These are phyloP conservation scores for Bombus picipes DNA, from an alignment of 1,140 invertebrate species.

Conservation along the genomic window DNA sequence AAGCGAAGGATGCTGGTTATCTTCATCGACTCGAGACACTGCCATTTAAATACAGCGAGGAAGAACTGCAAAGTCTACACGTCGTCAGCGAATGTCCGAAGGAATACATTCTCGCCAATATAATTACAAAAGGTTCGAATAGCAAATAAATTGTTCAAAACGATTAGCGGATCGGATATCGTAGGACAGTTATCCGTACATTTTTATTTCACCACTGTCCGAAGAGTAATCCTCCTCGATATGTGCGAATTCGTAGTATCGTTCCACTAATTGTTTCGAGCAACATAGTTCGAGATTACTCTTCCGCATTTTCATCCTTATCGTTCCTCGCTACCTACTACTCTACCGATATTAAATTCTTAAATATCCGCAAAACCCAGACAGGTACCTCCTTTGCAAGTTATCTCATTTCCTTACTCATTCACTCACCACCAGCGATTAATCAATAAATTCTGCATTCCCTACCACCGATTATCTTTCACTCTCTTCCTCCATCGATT, in stretches of 20 bases:
- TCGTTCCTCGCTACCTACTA: background rate
- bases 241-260: background rate
- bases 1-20: slow-evolving; percentile 11
- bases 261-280: background rate
- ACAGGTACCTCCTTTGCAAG: background rate
- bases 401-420: background rate
- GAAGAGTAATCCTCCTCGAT: no score
- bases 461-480: no score
- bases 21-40: background rate
- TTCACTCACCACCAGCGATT: background rate
- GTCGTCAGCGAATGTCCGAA: slow-evolving; percentile 38
- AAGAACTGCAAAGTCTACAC: background rate
- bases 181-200: background rate
- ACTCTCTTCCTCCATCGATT: no score
- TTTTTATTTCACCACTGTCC: background rate
- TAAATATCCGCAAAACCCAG: background rate
- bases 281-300: no score
- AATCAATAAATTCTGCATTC: background rate
- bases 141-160: no score
- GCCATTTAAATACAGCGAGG: background rate
- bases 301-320: no score
- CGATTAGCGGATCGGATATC: no score
- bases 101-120: background rate
- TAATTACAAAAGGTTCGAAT: slow-evolving; percentile 26
- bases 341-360: background rate